phyloP scores from a whole-genome alignment of 2,797 vertebrate genomes.

The Bucorvus abyssinicus region DNA sequence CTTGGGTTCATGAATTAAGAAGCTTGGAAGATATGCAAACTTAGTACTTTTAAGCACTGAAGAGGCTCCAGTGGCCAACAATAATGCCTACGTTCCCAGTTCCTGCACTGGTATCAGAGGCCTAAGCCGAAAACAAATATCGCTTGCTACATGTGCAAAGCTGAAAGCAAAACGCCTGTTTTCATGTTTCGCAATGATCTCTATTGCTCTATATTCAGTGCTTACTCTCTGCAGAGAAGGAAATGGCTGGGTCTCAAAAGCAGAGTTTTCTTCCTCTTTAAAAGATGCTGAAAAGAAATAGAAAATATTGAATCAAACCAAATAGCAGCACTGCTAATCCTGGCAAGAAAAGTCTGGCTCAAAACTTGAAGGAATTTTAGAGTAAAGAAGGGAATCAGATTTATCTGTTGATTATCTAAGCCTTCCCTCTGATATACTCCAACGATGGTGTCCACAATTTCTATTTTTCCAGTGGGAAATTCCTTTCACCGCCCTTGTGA shows the following conservation, averaged over 20 bases:
- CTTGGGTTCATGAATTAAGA: neutral
- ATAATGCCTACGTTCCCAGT: neutral
- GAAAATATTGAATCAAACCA: neutral
- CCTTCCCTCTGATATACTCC: neutral
- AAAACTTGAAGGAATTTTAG: neutral
- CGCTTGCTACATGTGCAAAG: neutral
- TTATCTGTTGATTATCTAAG: neutral
- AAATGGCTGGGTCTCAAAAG: conserved; percentile 94
- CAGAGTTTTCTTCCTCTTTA: conserved; percentile 84
- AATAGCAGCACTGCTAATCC: neutral
- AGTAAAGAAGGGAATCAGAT: neutral
- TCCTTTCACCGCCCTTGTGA: neutral
- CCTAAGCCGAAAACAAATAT: neutral
- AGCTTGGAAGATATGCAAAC: neutral
- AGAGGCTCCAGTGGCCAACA: neutral
- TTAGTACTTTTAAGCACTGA: neutral
- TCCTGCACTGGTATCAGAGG: neutral
- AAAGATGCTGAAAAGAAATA: conserved; percentile 79
- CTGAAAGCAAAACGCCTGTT: neutral
- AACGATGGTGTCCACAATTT: neutral
- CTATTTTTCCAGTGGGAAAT: neutral
- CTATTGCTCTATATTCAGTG: neutral
- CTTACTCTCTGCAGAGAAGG: conserved; percentile 91
- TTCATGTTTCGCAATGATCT: neutral
- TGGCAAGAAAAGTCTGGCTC: neutral